Base-by-base conservation (phyloP, 2,888 invertebrate genomes). In the Pterostichus madidus region DNA sequence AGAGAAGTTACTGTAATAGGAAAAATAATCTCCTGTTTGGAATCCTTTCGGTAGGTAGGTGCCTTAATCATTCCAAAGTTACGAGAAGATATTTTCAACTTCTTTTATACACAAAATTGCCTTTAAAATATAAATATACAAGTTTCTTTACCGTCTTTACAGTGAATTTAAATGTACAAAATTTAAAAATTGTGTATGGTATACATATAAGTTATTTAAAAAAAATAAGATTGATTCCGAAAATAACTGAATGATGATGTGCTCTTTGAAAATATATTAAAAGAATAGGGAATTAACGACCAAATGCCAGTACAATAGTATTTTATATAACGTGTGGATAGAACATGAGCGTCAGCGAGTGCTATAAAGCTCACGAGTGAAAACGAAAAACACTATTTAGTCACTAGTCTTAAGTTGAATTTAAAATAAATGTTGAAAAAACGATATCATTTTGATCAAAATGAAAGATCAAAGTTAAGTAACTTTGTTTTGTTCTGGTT, bases 21-120 rank as follows among this genome's bases (percentile, higher is more conserved):
- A 64, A 64, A 64, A 64, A 59, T 59, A 59, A 59, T 59, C 32
- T 35, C 32, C n/a, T 64, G 64, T 64, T 64, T 32, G 3, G 64
- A 64, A 39, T 64, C 6, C 32, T 13, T 64, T 35, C n/a, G 5
- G 59, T 49, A n/a, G 49, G 49, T 31, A 32, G n/a, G 35, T 64
- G 10, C 59, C 31, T 32, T 8, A 64, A 13, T 64, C 13, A 35
- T 13, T 59, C 31, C 31, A 64, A 32, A 64, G 32, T 35, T 32
- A n/a, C 11, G 10, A 13, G 13, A 64, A 64, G 35, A 32, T 64
- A 64, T 64, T 32, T 49, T 64, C 32, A 31, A 64, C 5, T 64
- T 8, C 64, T 64, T 59, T 39, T 64, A 64, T 35, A 35, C 49
- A 49, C 8, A 11, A 64, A 32, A 64, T 13, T n/a, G 64, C 32